Percentiles rank a stretch among this genome's conserved stretches.
These are phyloP conservation scores for Caenorhabditis brenneri DNA, from an alignment of 1,140 invertebrate species.

Conservation along the genomic window DNA sequence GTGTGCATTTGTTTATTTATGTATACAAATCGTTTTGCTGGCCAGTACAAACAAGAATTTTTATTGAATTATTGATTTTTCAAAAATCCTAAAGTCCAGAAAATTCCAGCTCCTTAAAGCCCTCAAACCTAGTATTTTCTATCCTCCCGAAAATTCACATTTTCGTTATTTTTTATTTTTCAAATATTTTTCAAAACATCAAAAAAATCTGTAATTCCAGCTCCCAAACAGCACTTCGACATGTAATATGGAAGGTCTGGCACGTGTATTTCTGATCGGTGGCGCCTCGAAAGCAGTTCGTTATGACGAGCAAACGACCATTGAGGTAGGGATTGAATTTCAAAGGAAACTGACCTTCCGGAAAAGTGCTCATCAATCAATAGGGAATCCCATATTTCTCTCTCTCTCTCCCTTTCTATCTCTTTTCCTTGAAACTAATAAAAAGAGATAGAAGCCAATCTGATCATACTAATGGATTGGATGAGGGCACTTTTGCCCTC, in stretches of 20 bases:
- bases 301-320: conserved; percentile 55
- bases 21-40: no score
- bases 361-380: background rate
- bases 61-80: no score
- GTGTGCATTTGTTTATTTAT: no score
- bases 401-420: background rate
- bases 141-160: no score
- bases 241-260: conserved; percentile 52
- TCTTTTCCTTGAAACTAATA: no score
- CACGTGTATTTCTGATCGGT: conserved; percentile 53
- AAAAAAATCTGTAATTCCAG: background rate
- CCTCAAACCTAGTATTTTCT: no score
- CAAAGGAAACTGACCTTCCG: no score
- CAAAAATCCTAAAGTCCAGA: no score
- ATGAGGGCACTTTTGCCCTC: background rate
- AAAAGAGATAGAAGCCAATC: background rate
- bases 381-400: background rate
- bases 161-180: no score
- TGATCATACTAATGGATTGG: conserved; percentile 20
- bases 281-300: conserved; percentile 53
- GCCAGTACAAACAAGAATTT: no score
- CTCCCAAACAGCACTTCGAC: background rate
- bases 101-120: no score
- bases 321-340: conserved; percentile 57
- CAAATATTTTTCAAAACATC: no score